Evolutionary conservation across 2,888 invertebrate genomes (phyloP).

Genomic region (Brachylomia viminalis): DNA sequence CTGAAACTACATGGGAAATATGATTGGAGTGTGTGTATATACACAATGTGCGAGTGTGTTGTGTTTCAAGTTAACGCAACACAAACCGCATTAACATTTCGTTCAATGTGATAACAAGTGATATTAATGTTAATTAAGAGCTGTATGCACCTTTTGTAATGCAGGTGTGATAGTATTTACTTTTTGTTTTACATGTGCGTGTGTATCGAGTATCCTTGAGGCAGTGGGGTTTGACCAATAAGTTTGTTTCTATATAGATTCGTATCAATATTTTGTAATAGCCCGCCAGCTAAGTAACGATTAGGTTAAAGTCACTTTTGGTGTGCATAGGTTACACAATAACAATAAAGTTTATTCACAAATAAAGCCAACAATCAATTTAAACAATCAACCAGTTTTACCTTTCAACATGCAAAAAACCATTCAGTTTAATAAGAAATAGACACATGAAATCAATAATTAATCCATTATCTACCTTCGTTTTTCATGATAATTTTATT

Average conservation of each 20-base stretch:
- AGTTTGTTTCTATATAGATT: slow-evolving; percentile 2
- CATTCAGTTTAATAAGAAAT: slow-evolving; percentile 37
- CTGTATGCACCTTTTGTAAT: slow-evolving; percentile 58
- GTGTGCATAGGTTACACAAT: not conserved
- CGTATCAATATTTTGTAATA: slow-evolving; percentile 3
- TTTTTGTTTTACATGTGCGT: slow-evolving; percentile 22
- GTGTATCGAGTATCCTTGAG: slow-evolving; percentile 1
- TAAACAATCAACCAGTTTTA: slow-evolving; percentile 25
- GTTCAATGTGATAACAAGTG: slow-evolving; percentile 67
- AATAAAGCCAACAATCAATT: slow-evolving; percentile 26
- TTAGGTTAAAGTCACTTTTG: not conserved
- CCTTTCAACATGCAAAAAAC: slow-evolving; percentile 17
- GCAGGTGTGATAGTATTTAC: slow-evolving; percentile 32
- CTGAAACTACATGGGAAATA: not conserved
- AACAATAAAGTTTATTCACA: not conserved
- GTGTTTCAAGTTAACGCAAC: slow-evolving; percentile 28
- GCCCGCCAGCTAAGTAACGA: not conserved
- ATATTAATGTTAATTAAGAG: slow-evolving; percentile 70
- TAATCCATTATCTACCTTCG: slow-evolving; percentile 14
- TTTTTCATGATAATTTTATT: slow-evolving; percentile 29
- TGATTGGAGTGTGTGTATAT: not conserved
- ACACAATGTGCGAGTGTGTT: slow-evolving; percentile 1
- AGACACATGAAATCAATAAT: slow-evolving; percentile 55
- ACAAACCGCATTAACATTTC: slow-evolving; percentile 53
- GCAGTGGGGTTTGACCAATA: slow-evolving; percentile 2